phyloP scores from a whole-genome alignment of 2,797 vertebrate genomes.

The Falco rusticolus region DNA sequence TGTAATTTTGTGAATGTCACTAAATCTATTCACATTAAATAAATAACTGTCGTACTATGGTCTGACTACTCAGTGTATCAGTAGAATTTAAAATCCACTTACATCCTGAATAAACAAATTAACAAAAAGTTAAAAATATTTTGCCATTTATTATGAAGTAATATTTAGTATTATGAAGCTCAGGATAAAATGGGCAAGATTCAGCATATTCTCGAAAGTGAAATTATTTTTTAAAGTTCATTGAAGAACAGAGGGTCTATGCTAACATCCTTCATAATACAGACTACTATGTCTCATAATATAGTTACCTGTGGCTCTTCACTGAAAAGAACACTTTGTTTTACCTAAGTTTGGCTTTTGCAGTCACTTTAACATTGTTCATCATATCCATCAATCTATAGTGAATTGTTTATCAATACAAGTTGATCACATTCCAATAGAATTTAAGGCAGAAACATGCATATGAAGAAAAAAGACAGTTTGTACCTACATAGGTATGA shows the following conservation, averaged over 20 bases:
- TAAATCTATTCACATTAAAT: neutral
- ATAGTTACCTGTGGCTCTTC: neutral
- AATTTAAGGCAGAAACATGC: neutral
- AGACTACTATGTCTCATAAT: neutral
- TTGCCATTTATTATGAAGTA: neutral
- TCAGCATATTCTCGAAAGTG: neutral
- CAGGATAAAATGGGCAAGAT: neutral
- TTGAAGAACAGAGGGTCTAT: neutral
- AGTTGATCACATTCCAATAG: neutral
- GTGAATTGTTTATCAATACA: neutral
- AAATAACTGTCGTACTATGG: neutral
- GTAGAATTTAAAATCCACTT: neutral
- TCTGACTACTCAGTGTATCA: neutral
- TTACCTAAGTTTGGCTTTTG: neutral
- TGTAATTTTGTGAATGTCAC: neutral
- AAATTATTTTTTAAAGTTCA: neutral
- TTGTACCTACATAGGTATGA: neutral
- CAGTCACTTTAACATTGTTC: neutral
- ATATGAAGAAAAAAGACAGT: neutral
- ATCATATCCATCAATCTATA: neutral
- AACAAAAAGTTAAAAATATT: neutral
- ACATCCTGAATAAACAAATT: neutral
- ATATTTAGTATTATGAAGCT: neutral
- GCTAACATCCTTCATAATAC: neutral
- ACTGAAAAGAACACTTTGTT: neutral